Evolutionary conservation across 2,888 invertebrate genomes (phyloP), one percentile per base, ranked within the genome.

Genomic region (Alviniconcha strummeri): DNA sequence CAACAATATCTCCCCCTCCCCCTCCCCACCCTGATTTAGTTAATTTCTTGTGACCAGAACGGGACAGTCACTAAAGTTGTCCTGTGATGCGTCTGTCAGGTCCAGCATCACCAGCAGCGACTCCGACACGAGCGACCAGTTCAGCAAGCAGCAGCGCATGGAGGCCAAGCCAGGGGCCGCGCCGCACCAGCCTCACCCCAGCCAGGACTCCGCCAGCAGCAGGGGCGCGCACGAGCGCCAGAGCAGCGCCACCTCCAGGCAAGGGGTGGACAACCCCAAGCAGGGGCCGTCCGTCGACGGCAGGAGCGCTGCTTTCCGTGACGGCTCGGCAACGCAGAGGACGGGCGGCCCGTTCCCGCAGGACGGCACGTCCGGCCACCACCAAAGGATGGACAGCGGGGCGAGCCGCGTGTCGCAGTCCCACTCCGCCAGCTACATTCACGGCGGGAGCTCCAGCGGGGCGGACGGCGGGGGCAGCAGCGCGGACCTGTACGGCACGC

Each of bases 401-500:
- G 84, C 60, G 84, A 87, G 71, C 82, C 83, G 72, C 86, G 52
- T 76, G 56, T 54, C 72, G 67, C 11, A n/a, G 17, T 84, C 84
- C 82, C 55, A 78, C 75, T 15, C 80, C 7, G 72, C 72, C 76
- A 83, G 17, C 57, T 72, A 57, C 77, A 60, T 76, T n/a, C 60
- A 78, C 19, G 55, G 60, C 11, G 36, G 69, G 15, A 64, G 36
- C 67, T 13, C 71, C 54, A 4, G 60, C 9, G 72, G 57, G 19
- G 4, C 36, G 19, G 36, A 52, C n/a, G 19, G 57, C 54, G 64
- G 64, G n/a, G 74, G 80, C 71, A 60, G 67, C 54, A 69, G 78
- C 13, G 78, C 71, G 11, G 90, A 90, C 84, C 85, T 89, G 81
- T 91, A 90, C 84, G 90, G 90, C 72, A 90, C 91, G 15, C 84